Evolutionary conservation across 2,113 vertebrate species (phyloP), one percentile per base, ranked within the genome.

Genomic region (Perca flavescens): DNA sequence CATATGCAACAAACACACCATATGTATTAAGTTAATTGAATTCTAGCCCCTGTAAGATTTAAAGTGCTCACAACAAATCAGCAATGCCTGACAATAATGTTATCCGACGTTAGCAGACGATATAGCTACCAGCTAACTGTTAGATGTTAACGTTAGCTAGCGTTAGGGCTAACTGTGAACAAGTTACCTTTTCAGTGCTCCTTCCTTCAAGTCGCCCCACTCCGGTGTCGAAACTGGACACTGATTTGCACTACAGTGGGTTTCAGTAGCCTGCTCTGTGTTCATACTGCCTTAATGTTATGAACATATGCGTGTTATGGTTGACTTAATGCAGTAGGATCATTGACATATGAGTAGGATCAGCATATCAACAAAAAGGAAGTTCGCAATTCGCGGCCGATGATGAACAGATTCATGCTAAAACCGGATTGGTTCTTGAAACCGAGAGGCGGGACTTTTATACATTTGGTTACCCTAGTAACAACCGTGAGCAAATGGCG

Each of bases 361-460:
- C 5, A 12, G 10, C 19, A 47, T 4, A 16, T 4, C 1, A 25
- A 10, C 6, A 19, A 19, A 15, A 28, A 77, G 12, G 65, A 84
- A 69, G 50, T 90, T 87, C 43, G 52, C 25, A 76, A 14, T 80
- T 89, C 83, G 89, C 91, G 91, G 85, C 60, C 47, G 31, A 77
- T 1, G 22, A 50, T 1, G 77, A 77, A 36, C 40, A 50, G 34
- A 56, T 56, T 22, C n/a, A 34, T 0, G 1, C 31, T 63, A 5
- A 16, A 50, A 74, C 19, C 0, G 50, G 76, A 93, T 94, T 93
- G 93, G 93, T 57, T 88, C 0, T 12, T 72, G 43, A 71, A 57
- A 50, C 2, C 0, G 4, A 57, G 64, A 57, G 88, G 89, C 84
- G 89, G 88, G 60, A 47, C 74, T 79, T 66, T 0, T 2, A 4